Evolutionary conservation across 2,888 invertebrate species (phyloP).

Genomic region (Tipula lateralis): DNA sequence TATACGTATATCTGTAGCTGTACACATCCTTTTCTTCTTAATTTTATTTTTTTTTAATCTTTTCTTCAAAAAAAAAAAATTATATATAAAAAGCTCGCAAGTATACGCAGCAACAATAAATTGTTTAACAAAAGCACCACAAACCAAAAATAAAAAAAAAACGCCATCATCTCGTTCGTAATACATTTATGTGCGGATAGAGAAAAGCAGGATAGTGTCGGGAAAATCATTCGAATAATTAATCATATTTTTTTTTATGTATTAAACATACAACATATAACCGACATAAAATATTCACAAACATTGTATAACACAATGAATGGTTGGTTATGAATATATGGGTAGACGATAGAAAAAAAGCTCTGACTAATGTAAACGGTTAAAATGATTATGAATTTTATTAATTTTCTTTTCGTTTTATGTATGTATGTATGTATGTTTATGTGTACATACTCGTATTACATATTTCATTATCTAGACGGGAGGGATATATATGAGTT

Average conservation of each 20-base stretch:
- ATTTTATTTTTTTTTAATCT: not conserved
- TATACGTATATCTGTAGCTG: too few relatives aligned
- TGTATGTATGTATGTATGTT: not conserved
- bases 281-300: constrained; percentile 9
- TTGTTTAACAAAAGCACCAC: not conserved
- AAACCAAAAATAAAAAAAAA: not conserved
- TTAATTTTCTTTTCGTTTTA: not conserved
- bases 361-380: not conserved
- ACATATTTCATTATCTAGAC: not conserved
- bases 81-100: not conserved
- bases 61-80: not conserved
- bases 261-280: constrained; percentile 7
- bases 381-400: constrained; percentile 19
- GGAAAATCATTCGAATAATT: not conserved
- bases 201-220: not conserved
- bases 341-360: too few relatives aligned
- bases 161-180: not conserved
- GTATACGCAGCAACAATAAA: not conserved
- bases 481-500: not conserved
- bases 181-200: not conserved
- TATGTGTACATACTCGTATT: too few relatives aligned
- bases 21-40: not conserved
- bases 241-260: not conserved
- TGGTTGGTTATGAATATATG: not conserved
- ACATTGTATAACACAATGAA: not conserved